Base-by-base conservation (phyloP, 2,888 invertebrate genomes). In the Morpho helenor region DNA sequence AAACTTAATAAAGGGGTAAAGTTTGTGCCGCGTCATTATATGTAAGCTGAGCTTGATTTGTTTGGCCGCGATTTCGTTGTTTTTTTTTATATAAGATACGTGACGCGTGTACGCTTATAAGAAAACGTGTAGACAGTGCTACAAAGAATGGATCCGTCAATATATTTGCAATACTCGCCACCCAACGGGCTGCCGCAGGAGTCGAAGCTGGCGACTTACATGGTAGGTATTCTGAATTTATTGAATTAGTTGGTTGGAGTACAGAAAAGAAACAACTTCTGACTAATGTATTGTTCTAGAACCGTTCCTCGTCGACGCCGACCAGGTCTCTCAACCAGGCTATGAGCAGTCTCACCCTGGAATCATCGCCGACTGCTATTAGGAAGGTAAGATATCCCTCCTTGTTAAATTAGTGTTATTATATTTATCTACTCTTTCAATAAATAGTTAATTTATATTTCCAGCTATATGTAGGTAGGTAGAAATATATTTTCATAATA, bases 201-300 rank as follows among this genome's bases (percentile, higher is more conserved):
- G 86, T 96, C 96, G 62, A 96, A 96, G 87, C 90, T 96, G 79
- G 95, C 95, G 61, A 96, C 95, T 63, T 96, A 96, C 79, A 96
- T 96, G 96, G 96, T 96, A 69, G 68, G 73, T 8, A 49, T 2
- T 31, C 5, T 31, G 16, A 40, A 45, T 49, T 50, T 40, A 47
- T 43, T 51, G 31, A 52, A 44, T 7, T 42, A 7, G 7, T 16
- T 42, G 49, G 7, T 46, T 46, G 10, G 46, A 16, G n/a, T 16
- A 46, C 1, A 10, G 16, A 16, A 16, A 46, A 43, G 5, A 43
- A 23, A 7, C 22, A 16, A 10, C 4, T 51, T 43, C 40, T 52
- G 39, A 47, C 54, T 54, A 31, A 16, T 6, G 8, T 52, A 7
- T 57, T 60, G 7, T 84, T 86, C 66, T 74, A 89, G 88, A 88